Conservation (phyloP, 92 coral and sea anemone species). For the Pocillopora grandis region DNA sequence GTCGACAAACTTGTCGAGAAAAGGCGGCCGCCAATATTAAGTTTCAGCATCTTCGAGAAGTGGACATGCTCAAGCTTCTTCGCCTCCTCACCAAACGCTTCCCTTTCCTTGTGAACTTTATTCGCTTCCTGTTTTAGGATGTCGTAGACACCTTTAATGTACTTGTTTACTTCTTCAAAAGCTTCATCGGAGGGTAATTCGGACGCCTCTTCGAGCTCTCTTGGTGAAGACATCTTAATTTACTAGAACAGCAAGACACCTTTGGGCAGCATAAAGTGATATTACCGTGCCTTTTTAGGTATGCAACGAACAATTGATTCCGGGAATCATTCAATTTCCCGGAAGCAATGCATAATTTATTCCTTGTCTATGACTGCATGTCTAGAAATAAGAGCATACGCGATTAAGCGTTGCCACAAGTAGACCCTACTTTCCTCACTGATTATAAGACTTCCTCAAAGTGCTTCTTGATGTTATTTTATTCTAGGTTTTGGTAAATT, state of each 20-base stretch:
- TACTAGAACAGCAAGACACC: background rate
- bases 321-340: too few species aligned
- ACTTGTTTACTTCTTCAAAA: background rate
- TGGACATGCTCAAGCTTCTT: slow-evolving; percentile 57
- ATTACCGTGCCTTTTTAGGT: too few species aligned
- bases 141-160: background rate
- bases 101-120: slow-evolving; percentile 47
- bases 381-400: too few species aligned
- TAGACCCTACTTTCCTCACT: too few species aligned
- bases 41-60: slow-evolving; percentile 51
- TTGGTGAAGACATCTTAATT: background rate
- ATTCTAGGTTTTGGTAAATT: too few species aligned
- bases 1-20: slow-evolving; percentile 4
- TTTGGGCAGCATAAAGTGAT: too few species aligned
- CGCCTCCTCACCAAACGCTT: slow-evolving; percentile 41
- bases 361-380: too few species aligned
- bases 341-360: too few species aligned
- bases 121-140: background rate
- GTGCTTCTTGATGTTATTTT: too few species aligned
- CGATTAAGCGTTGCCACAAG: too few species aligned
- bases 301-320: too few species aligned
- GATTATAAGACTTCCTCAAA: too few species aligned
- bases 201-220: background rate
- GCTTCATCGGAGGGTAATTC: background rate
- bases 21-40: slow-evolving; percentile 23